Percentiles rank a stretch among this genome's conserved stretches.
These are phyloP conservation scores for Cataglyphis livida DNA, from an alignment of 2,888 invertebrate species.

Conservation along the genomic window DNA sequence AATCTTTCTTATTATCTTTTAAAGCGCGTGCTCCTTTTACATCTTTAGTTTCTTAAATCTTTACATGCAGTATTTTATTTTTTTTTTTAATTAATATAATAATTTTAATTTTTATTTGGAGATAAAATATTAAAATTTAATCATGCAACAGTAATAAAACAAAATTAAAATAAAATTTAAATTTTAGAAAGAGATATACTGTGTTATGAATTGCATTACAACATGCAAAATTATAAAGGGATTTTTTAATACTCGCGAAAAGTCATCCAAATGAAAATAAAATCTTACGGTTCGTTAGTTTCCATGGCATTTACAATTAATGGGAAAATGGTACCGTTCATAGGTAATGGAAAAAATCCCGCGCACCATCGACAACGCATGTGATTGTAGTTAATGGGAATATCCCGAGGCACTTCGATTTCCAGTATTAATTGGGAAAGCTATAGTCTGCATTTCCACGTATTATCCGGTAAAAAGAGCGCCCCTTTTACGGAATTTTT, in stretches of 20 bases:
- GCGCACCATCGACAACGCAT: conserved; percentile 28
- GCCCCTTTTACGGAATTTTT: conserved; percentile 26
- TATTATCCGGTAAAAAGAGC: conserved; percentile 67
- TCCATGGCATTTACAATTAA: conserved; percentile 56
- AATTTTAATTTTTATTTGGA: background rate
- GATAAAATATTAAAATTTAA: background rate
- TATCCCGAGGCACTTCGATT: conserved; percentile 59
- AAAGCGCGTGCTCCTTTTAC: background rate
- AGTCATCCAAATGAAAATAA: conserved; percentile 21
- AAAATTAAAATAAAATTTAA: background rate
- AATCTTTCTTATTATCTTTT: background rate
- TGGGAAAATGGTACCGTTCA: conserved; percentile 62
- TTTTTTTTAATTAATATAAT: background rate
- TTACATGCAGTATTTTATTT: background rate
- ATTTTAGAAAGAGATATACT: background rate
- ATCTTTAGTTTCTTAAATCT: background rate
- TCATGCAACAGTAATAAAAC: background rate
- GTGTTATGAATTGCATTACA: background rate
- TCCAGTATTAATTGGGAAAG: conserved; percentile 70
- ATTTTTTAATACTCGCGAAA: conserved; percentile 16
- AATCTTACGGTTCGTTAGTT: conserved; percentile 17
- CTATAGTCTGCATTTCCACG: conserved; percentile 54
- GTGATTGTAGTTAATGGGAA: conserved; percentile 66
- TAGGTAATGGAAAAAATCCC: conserved; percentile 58
- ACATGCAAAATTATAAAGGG: background rate